Percentiles rank a stretch among this genome's conserved stretches.
Evolutionary conservation across 2,113 vertebrate species (phyloP).

Genomic region (Lasiurus cinereus): DNA sequence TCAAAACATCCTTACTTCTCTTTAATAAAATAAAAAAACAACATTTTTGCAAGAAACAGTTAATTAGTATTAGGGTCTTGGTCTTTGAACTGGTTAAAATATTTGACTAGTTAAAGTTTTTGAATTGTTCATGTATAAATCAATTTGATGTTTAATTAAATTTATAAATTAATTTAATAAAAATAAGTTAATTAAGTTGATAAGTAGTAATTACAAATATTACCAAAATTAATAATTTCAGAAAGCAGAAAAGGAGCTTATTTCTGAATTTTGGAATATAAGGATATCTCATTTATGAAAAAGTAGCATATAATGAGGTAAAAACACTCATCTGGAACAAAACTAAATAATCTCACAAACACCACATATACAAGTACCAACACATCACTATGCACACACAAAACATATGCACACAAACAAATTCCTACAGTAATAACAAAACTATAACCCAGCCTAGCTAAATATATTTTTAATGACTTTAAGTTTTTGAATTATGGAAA

Average conservation of each 20-base stretch:
- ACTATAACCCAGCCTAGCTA: background rate
- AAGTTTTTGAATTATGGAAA: background rate
- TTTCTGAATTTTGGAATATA: constrained; percentile 15
- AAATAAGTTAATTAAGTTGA: background rate
- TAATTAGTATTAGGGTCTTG: background rate
- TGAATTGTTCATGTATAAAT: background rate
- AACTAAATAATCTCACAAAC: background rate
- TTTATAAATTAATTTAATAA: constrained; percentile 3
- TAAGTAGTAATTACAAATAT: background rate
- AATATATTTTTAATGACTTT: constrained; percentile 26
- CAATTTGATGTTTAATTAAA: background rate
- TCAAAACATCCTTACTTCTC: background rate
- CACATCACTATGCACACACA: background rate
- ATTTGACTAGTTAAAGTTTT: background rate
- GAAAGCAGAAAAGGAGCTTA: background rate
- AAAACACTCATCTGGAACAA: constrained; percentile 17
- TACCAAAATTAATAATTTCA: background rate
- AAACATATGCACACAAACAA: background rate
- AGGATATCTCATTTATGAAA: background rate
- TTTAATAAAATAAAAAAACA: background rate
- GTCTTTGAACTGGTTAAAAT: background rate
- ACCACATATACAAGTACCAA: background rate
- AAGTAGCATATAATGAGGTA: background rate
- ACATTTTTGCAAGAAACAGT: background rate
- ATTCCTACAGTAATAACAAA: background rate